Percentiles rank a stretch among this genome's conserved stretches.
Conservation (phyloP, 2,113 vertebrate species). For the Gambusia affinis region DNA sequence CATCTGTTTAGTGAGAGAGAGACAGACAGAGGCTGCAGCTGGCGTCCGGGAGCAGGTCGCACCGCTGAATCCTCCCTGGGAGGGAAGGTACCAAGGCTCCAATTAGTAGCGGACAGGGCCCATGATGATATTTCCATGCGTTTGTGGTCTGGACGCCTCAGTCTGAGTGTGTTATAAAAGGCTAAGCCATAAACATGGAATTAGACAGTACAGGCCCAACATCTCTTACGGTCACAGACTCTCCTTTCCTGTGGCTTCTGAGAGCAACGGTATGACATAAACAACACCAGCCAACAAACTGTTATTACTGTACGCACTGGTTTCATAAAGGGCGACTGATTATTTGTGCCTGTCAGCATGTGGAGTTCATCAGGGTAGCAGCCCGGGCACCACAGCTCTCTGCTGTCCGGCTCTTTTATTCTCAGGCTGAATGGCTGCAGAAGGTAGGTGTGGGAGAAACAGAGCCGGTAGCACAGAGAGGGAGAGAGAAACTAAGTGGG, state of each 20-base stretch:
- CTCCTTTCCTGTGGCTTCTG: constrained; percentile 57
- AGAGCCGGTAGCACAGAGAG: constrained; percentile 41
- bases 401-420: constrained; percentile 42
- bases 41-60: constrained; percentile 40
- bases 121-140: constrained; percentile 81
- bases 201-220: constrained; percentile 75
- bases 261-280: constrained; percentile 60
- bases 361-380: constrained; percentile 54
- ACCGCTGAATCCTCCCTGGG: constrained; percentile 51
- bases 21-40: constrained; percentile 35
- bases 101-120: constrained; percentile 76
- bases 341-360: constrained; percentile 49
- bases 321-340: constrained; percentile 38
- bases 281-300: constrained; percentile 56
- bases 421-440: constrained; percentile 47
- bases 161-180: constrained; percentile 78
- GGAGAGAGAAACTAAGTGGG: constrained; percentile 64
- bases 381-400: constrained; percentile 22
- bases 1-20: constrained; percentile 8
- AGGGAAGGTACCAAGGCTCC: constrained; percentile 76
- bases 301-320: constrained; percentile 34
- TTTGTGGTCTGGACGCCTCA: constrained; percentile 72
- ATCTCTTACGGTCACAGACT: constrained; percentile 70
- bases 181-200: constrained; percentile 80
- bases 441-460: constrained; percentile 65